Evolutionary conservation across 2,797 vertebrate genomes (phyloP), one percentile per base, ranked within the genome.

Genomic region (Pseudomugil gertrudae): DNA sequence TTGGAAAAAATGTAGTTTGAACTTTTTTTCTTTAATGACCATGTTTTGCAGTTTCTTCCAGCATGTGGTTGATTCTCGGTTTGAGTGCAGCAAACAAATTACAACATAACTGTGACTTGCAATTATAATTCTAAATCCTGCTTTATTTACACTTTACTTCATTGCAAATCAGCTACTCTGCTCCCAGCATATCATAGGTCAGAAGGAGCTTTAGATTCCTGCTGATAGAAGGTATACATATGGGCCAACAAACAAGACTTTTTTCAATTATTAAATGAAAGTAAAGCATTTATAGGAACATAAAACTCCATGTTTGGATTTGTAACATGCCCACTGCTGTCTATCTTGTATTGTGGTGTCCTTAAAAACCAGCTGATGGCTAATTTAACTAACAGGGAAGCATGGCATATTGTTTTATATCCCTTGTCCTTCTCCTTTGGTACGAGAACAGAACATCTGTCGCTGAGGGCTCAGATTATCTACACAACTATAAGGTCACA

Each of bases 371-470:
- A 47, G 23, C 35, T 54, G 69, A 38, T 64, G 45, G 30, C 63
- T 57, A 63, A 67, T 69, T 40, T 71, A 29, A 40, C 64, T 66
- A 67, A 69, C 14, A 33, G 36, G 69, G 45, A 52, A 67, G 57
- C 50, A 35, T 43, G 32, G 52, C 60, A 83, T 79, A 78, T 79
- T 66, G 54, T 54, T 35, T 0, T 69, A 85, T 80, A 14, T 79
- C 58, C 77, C 50, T 13, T 69, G 74, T 72, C 79, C 60, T 26
- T 71, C 58, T 76, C 69, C 56, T 72, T 26, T 45, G 23, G 43
- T 84, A 81, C 87, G 80, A 21, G 13, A 74, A 54, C 66, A 68
- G 68, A 56, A 75, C 84, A 88, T 89, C 83, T 87, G 85, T 78
- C 24, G 57, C 85, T 29, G 59, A 83, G 57, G 66, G 69, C 73